Evolutionary conservation across 2,113 vertebrate genomes (phyloP).

Genomic region (Butastur rufipennis): DNA sequence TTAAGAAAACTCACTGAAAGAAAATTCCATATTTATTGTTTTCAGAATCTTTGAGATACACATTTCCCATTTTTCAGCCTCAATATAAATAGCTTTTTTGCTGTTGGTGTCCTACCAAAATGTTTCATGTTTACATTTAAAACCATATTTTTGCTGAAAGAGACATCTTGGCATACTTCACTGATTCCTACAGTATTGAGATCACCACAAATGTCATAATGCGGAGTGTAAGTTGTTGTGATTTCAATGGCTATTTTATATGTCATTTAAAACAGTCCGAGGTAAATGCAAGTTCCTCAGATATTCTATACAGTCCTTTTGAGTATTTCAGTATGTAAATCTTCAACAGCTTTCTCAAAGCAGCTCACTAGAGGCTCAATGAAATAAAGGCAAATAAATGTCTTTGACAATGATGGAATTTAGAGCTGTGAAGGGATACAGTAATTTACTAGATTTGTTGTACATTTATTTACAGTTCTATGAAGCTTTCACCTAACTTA

Average conservation of each 20-base stretch:
- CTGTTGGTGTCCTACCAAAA: not conserved
- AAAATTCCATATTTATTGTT: not conserved
- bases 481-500: not conserved
- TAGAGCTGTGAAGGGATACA: not conserved
- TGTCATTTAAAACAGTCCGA: not conserved
- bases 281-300: not conserved
- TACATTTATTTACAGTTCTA: not conserved
- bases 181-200: not conserved
- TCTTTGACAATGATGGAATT: constrained; percentile 1
- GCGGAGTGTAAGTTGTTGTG: not conserved
- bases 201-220: not conserved
- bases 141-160: not conserved
- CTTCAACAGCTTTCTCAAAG: not conserved
- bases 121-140: not conserved
- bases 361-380: not conserved
- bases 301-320: not conserved
- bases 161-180: not conserved
- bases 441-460: not conserved
- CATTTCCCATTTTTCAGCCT: not conserved
- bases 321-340: not conserved
- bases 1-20: not conserved
- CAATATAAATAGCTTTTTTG: not conserved
- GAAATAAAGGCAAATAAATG: constrained; percentile 40
- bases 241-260: not conserved
- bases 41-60: not conserved